Conservation (phyloP, 2,888 invertebrate species). For the Alentia gelatinosa region DNA sequence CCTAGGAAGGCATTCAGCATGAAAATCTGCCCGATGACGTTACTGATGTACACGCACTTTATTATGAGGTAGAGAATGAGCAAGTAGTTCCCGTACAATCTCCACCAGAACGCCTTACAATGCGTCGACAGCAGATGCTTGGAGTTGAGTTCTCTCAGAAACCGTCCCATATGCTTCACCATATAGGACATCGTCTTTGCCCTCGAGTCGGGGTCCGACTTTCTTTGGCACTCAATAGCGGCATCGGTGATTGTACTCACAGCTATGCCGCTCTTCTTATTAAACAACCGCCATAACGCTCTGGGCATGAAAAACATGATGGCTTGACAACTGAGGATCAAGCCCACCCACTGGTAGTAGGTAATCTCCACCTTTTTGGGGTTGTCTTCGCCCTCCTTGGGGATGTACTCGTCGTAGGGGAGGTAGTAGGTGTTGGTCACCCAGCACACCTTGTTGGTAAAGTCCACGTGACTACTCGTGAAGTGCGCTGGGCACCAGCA, state of each 20-base stretch:
- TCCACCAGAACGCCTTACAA: constrained; percentile 66
- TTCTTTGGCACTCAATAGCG: constrained; percentile 61
- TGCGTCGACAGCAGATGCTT: constrained; percentile 67
- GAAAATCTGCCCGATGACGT: constrained; percentile 81
- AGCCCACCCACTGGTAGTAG: constrained; percentile 68
- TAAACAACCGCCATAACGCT: constrained; percentile 81
- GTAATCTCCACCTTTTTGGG: constrained; percentile 58
- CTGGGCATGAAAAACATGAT: constrained; percentile 78
- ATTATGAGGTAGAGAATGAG: constrained; percentile 80
- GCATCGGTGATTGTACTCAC: constrained; percentile 65
- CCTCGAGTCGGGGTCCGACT: constrained; percentile 57
- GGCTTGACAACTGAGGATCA: constrained; percentile 64
- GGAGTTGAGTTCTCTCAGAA: constrained; percentile 79
- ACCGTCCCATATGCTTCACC: constrained; percentile 80
- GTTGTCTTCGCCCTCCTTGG: constrained; percentile 56
- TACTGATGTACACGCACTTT: constrained; percentile 81
- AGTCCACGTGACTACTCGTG: constrained; percentile 63
- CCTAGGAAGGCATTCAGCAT: constrained; percentile 82
- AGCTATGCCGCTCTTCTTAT: constrained; percentile 64
- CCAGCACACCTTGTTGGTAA: constrained; percentile 80
- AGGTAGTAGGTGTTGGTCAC: constrained; percentile 82
- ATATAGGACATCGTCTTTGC: constrained; percentile 72
- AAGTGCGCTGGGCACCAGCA: constrained; percentile 66
- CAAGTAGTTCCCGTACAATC: constrained; percentile 81
- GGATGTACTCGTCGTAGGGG: constrained; percentile 68